Conservation (phyloP, 2,888 invertebrate genomes). For the Hyposoter didymator region DNA sequence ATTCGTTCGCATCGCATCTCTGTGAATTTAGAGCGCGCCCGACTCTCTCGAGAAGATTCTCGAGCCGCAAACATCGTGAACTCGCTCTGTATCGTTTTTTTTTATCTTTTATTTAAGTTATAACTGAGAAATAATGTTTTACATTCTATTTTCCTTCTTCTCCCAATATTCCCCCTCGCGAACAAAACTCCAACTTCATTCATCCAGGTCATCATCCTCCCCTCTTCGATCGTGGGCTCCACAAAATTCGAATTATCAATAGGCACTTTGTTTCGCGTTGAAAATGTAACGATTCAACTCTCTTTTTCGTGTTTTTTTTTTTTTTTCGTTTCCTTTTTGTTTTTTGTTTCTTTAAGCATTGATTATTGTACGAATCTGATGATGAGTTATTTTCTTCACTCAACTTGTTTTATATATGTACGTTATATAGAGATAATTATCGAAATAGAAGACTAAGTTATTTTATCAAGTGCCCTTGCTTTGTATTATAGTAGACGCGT, state of each 20-base stretch:
- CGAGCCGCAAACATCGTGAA: background rate
- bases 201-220: slow-evolving; percentile 68
- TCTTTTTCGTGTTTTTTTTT: slow-evolving; percentile 31
- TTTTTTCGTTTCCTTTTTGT: slow-evolving; percentile 49
- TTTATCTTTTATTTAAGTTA: slow-evolving; percentile 22
- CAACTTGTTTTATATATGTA: slow-evolving; percentile 84
- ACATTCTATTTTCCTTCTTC: slow-evolving; percentile 67
- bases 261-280: slow-evolving; percentile 72
- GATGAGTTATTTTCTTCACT: slow-evolving; percentile 79
- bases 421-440: slow-evolving; percentile 84
- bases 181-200: slow-evolving; percentile 67
- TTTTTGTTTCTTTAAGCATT: slow-evolving; percentile 74
- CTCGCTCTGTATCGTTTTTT: slow-evolving; percentile 53
- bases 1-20: background rate
- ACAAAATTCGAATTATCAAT: slow-evolving; percentile 68
- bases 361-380: slow-evolving; percentile 80
- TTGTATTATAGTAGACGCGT: slow-evolving; percentile 85
- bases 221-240: slow-evolving; percentile 73
- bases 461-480: slow-evolving; percentile 88
- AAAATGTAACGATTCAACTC: slow-evolving; percentile 61
- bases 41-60: background rate
- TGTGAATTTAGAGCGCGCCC: background rate
- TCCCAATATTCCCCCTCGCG: slow-evolving; percentile 65
- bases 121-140: slow-evolving; percentile 1
- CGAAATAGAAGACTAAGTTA: slow-evolving; percentile 86